phyloP scores from a whole-genome alignment of 2,113 vertebrate species.

The Abramis brama region DNA sequence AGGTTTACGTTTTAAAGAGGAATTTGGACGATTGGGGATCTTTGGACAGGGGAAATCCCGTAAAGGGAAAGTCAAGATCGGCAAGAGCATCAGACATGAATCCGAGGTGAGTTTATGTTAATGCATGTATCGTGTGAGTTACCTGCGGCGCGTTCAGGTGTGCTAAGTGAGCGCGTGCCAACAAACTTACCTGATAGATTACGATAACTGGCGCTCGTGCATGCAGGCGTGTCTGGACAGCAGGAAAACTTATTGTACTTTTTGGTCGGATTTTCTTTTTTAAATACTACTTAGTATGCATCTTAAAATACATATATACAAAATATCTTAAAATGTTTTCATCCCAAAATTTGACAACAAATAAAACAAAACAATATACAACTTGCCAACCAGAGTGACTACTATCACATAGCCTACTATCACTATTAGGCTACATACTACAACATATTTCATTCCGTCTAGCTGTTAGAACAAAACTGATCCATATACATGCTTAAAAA shows the following conservation, averaged over 20 bases:
- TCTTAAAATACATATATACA: not conserved
- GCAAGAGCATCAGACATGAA: conserved; percentile 78
- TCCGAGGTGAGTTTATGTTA: conserved; percentile 70
- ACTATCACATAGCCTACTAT: too few relatives aligned
- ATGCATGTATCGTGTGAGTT: conserved; percentile 25
- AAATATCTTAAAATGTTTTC: not conserved
- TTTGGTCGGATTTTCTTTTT: not conserved
- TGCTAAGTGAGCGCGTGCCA: conserved; percentile 25
- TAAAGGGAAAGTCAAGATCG: conserved; percentile 60
- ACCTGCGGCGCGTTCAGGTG: conserved; percentile 52
- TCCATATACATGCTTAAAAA: not conserved
- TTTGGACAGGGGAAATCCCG: conserved; percentile 68
- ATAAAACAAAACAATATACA: not conserved
- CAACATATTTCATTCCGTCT: not conserved
- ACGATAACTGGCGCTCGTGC: conserved; percentile 6
- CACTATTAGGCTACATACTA: too few relatives aligned
- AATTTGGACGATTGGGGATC: conserved; percentile 54
- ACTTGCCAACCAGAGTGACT: not conserved
- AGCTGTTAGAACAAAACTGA: not conserved
- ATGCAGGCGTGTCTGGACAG: conserved; percentile 22
- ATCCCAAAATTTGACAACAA: not conserved
- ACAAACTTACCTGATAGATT: conserved; percentile 6
- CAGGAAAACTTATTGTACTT: not conserved
- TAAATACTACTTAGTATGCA: not conserved
- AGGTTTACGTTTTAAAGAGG: conserved; percentile 30